A percentile compares a stretch with the other conserved stretches of the same genome.
phyloP scores from a whole-genome alignment of 2,113 vertebrate species.

The Sylvicapra grimmia region DNA sequence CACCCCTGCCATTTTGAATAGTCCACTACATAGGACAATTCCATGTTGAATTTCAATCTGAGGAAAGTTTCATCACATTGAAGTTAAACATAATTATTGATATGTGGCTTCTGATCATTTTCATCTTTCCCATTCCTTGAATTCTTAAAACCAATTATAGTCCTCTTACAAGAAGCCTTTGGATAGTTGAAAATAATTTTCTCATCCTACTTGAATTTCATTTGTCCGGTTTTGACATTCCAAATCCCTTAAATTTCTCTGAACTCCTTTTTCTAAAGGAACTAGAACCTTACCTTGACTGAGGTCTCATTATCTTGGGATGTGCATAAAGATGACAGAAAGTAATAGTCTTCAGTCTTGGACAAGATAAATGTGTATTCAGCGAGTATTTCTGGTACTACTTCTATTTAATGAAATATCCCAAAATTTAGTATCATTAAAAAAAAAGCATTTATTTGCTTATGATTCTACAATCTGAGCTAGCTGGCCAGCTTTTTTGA shows the following conservation, averaged over 20 bases:
- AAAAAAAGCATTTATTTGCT: neutral
- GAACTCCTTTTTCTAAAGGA: neutral
- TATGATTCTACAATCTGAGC: neutral
- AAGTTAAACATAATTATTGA: neutral
- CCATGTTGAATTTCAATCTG: neutral
- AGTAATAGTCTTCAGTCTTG: neutral
- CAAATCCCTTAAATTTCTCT: neutral
- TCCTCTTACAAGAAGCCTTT: neutral
- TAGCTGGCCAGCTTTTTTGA: neutral
- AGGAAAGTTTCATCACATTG: neutral
- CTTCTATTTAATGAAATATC: neutral
- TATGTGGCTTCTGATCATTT: neutral
- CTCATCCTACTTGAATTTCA: neutral
- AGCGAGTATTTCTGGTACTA: neutral
- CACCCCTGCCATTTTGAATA: neutral
- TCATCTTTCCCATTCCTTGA: neutral
- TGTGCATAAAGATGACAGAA: neutral
- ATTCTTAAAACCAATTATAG: neutral
- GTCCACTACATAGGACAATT: neutral
- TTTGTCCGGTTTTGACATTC: neutral
- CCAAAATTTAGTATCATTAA: neutral
- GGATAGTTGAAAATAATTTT: neutral
- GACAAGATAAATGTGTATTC: neutral
- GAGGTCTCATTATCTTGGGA: neutral
- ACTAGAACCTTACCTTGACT: neutral